Evolutionary conservation across 2,113 vertebrate species (phyloP).

Genomic region (Nannospalax galili): DNA sequence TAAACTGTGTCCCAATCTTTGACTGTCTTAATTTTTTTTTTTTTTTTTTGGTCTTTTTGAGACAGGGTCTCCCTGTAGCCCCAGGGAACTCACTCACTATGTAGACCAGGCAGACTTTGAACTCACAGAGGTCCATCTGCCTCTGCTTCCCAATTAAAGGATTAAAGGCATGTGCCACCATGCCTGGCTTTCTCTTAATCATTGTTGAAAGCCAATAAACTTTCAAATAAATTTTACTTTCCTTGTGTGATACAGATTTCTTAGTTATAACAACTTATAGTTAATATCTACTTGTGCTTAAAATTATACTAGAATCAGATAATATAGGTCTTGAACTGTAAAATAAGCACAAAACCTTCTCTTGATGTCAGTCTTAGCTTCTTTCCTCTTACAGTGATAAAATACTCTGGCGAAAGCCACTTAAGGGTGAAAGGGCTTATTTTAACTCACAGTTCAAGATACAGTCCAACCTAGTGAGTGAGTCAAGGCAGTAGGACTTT

Average conservation of each 20-base stretch:
- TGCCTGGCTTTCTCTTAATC: not conserved
- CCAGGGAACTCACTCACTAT: no score
- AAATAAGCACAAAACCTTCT: not conserved
- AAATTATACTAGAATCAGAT: slow-evolving; percentile 45
- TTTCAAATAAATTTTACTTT: slow-evolving; percentile 29
- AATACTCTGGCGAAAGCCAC: not conserved
- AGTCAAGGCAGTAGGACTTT: not conserved
- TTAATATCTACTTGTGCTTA: slow-evolving; percentile 28
- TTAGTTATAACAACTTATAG: slow-evolving; percentile 32
- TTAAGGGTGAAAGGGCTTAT: not conserved
- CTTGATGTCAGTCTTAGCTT: not conserved
- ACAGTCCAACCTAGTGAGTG: not conserved
- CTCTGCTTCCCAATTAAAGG: no score
- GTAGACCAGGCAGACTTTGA: no score
- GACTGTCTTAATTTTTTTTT: not conserved
- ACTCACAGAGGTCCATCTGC: no score
- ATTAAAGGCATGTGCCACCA: no score
- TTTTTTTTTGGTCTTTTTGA: no score
- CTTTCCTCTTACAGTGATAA: not conserved
- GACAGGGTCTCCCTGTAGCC: no score
- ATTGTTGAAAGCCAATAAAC: slow-evolving; percentile 16
- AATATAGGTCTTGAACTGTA: not conserved
- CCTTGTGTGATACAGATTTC: not conserved
- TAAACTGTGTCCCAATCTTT: not conserved
- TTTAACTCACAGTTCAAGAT: not conserved